Base-by-base conservation (phyloP, 2,888 invertebrate genomes). In the Meliscaeva auricollis region DNA sequence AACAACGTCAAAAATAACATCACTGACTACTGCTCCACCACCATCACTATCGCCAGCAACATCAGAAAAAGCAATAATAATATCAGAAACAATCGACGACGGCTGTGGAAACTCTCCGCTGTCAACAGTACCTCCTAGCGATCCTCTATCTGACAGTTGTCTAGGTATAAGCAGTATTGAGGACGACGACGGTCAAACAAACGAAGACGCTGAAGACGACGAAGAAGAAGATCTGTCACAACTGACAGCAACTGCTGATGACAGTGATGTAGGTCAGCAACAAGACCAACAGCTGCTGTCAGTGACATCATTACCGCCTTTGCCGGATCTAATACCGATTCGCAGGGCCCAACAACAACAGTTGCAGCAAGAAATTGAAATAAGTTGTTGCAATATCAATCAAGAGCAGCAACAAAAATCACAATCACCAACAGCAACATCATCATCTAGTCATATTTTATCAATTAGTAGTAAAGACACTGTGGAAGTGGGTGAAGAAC, bases 391-490 rank as follows among this genome's bases (percentile, higher is more conserved):
- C 48, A 35, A 44, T 50, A 50, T n/a, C 35, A 78, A 66, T 48
- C 74, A 75, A 7, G n/a, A 22, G 5, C 54, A 17, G 17, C 44
- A 72, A 13, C 66, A 52, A 56, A 66, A 48, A 72, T 69, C 75
- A 66, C 48, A 32, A 66, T 26, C 64, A 66, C 44, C 48, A 48
- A 46, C 76, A 73, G 26, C 76, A 81, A 52, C 75, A 76, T 80
- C 72, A 64, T 56, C 81, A 85, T 81, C 85, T 81, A 85, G 84
- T 85, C 84, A 80, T 80, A 85, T 80, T 80, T 72, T 85, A 85
- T 85, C 84, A 85, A 60, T 70, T 75, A 84, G 83, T 79, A 84
- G 70, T 70, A 74, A 79, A 56, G 54, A 60, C 5, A 72, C 68
- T 60, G 85, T 81, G 81, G 80, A 73, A 30, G 69, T 54, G 13